Evolutionary conservation across 2,888 invertebrate species (phyloP), one percentile per base, ranked within the genome.

Genomic region (Abscondita cerata): DNA sequence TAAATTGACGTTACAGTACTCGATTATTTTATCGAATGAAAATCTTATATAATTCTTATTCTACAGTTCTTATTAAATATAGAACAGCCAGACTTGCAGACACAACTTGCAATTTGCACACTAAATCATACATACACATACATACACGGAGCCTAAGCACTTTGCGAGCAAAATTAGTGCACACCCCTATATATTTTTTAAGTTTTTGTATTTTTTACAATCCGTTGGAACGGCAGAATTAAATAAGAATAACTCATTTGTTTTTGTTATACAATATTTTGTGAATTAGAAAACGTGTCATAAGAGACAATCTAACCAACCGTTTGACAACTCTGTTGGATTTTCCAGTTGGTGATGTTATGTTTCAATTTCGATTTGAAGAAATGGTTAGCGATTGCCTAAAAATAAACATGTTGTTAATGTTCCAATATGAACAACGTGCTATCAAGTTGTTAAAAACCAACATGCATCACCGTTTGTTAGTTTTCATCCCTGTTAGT

Each of bases 21-120:
- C 63, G 65, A 52, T 66, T 68, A 68, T 65, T 68, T 68, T 46
- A 66, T 56, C 64, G 66, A 68, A 68, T 65, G 65, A 66, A 64
- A 62, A 61, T 54, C 58, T 52, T 63, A 62, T 50, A 64, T 59
- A 59, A 59, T 59, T 51, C 56, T 58, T 61, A 61, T 66, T 65
- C 73, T 76, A 73, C 68, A 66, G 68, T 67, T 68, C 65, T 72
- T 68, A 76, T 71, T 74, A 77, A 76, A 76, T 76, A 77, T 55
- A 53, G 57, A 75, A 79, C 78, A 79, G 78, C 78, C 78, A 77
- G 75, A 79, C 76, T 77, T 77, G 77, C 78, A 76, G 69, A 72
- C 76, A 75, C 19, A 48, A 54, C 72, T 68, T 76, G 52, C 69
- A 61, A 68, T 65, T 62, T 67, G 66, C 53, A 66, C 64, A 67